These are phyloP conservation scores for Gonocerus acuteangulatus DNA, from an alignment of 2,888 invertebrate genomes.

Conservation along the genomic window DNA sequence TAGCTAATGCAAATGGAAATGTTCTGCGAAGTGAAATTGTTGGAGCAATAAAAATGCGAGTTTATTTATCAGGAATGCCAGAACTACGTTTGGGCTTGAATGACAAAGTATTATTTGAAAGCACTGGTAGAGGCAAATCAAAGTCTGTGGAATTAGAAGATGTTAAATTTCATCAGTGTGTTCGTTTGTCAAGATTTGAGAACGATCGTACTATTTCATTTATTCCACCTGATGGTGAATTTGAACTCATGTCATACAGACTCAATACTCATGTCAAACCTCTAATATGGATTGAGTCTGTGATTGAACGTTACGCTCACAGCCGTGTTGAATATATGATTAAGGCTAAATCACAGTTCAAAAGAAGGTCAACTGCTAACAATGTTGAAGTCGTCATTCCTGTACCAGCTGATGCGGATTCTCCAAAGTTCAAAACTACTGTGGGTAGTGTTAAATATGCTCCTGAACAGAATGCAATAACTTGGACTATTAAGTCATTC, in stretches of 20 bases:
- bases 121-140: slow-evolving; percentile 56
- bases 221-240: slow-evolving; percentile 63
- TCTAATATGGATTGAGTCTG: slow-evolving; percentile 62
- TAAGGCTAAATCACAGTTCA: slow-evolving; percentile 60
- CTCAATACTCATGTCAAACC: slow-evolving; percentile 59
- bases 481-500: slow-evolving; percentile 60
- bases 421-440: slow-evolving; percentile 60
- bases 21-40: slow-evolving; percentile 61
- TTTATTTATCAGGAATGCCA: slow-evolving; percentile 63
- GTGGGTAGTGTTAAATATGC: slow-evolving; percentile 58
- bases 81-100: slow-evolving; percentile 59
- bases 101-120: slow-evolving; percentile 61
- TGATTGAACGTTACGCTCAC: slow-evolving; percentile 58
- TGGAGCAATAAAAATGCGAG: slow-evolving; percentile 60
- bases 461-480: slow-evolving; percentile 55
- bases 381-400: slow-evolving; percentile 60
- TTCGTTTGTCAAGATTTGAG: slow-evolving; percentile 58
- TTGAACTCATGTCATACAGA: slow-evolving; percentile 62
- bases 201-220: slow-evolving; percentile 62
- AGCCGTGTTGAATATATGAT: slow-evolving; percentile 62
- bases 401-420: slow-evolving; percentile 57
- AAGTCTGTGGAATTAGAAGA: slow-evolving; percentile 64
- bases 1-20: slow-evolving; percentile 58
- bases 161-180: slow-evolving; percentile 64
- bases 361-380: slow-evolving; percentile 59